Conservation (phyloP, 2,888 invertebrate genomes). For the Limnephilus lunatus region DNA sequence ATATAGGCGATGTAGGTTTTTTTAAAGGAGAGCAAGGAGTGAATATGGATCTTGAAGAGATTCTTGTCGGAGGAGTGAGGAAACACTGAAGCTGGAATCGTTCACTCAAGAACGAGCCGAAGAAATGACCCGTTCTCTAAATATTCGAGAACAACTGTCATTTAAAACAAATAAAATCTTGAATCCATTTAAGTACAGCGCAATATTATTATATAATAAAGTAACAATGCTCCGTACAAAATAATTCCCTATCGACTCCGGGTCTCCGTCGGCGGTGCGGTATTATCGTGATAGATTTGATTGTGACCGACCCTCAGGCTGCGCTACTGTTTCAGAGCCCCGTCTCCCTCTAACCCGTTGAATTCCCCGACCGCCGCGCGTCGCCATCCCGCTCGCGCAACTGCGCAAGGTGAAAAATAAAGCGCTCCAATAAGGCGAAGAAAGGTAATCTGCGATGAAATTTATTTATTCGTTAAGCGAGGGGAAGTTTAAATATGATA, state of each 20-base stretch:
- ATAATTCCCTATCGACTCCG: not conserved
- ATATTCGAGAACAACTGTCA: not conserved
- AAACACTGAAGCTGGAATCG: too few relatives aligned
- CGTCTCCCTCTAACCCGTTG: constrained; percentile 29
- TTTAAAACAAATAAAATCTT: not conserved
- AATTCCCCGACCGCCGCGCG: not conserved
- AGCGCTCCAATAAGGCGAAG: constrained; percentile 41
- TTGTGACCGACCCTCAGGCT: constrained; percentile 63
- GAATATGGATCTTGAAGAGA: too few relatives aligned
- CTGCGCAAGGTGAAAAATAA: constrained; percentile 35
- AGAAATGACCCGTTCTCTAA: too few relatives aligned
- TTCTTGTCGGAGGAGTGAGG: too few relatives aligned
- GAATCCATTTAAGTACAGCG: not conserved
- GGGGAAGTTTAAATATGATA: constrained; percentile 2
- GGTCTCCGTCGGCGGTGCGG: constrained; percentile 1
- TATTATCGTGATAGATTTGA: constrained; percentile 64
- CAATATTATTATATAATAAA: not conserved
- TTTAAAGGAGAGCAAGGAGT: too few relatives aligned
- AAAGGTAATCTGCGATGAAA: constrained; percentile 43
- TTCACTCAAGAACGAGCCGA: too few relatives aligned
- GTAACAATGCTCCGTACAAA: not conserved
- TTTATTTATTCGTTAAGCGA: constrained; percentile 44
- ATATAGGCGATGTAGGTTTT: too few relatives aligned
- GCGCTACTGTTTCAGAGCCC: constrained; percentile 62
- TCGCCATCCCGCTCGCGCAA: constrained; percentile 10